Base-by-base conservation (phyloP, 2,113 vertebrate species). In the Hemiprocne comata region DNA sequence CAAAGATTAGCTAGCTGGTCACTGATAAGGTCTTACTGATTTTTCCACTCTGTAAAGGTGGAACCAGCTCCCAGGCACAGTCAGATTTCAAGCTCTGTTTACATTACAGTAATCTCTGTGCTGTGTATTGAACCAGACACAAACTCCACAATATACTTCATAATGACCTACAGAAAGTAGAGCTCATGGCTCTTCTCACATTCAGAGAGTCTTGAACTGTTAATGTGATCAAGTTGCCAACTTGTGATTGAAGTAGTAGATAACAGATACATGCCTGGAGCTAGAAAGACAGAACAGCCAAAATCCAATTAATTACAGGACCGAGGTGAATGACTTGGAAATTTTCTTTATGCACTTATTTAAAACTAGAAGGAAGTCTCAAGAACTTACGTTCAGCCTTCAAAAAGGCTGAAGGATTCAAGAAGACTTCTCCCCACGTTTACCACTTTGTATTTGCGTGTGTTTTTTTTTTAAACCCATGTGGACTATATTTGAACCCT, bases 41-140 rank as follows among this genome's bases (percentile, higher is more conserved):
- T 95, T 48, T 92, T 94, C 87, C 65, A 88, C 75, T 90, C 80
- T 71, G 44, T 42, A 73, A 95, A 95, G 42, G 92, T 77, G 73
- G 89, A 96, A 92, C 38, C 80, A 91, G 91, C 77, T 93, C 89
- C 62, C 89, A 94, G 44, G 80, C 76, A 94, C 50, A 53, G 67
- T 34, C 84, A 90, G 17, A 92, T 85, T 91, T 90, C 88, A n/a
- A 92, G 70, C 23, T 69, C 64, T 58, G 66, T 66, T 80, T 88
- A 91, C 90, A 77, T 80, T 93, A 70, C 84, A 89, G 46, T 87
- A 94, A 95, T 96, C 80, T 83, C 44, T 74, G 46, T 13, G 38
- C 86, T 82, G 87, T 64, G 72, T 76, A 33, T 33, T 88, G 90
- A 93, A 97, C 80, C 69, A 95, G 90, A 95, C 96, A 80, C 54